These are phyloP conservation scores for Mechanitis mazaeus DNA, from an alignment of 2,888 invertebrate species.

Conservation along the genomic window DNA sequence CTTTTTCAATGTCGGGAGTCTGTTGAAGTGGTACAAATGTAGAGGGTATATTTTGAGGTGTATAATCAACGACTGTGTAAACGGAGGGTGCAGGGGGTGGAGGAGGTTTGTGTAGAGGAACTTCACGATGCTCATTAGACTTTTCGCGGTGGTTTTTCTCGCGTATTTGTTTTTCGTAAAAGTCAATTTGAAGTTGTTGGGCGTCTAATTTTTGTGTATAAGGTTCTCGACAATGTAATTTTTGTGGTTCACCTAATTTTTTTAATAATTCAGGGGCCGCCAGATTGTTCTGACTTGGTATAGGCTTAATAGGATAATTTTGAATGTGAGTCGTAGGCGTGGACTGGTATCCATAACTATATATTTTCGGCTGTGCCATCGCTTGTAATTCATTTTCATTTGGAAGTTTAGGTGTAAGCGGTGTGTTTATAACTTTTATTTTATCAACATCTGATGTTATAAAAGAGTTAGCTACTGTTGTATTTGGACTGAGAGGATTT, in stretches of 20 bases:
- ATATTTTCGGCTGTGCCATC: constrained; percentile 32
- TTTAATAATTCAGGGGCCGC: constrained; percentile 67
- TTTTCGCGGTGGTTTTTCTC: constrained; percentile 53
- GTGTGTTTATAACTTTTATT: constrained; percentile 69
- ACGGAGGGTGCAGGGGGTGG: constrained; percentile 38
- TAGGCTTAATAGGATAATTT: constrained; percentile 52
- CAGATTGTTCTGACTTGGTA: constrained; percentile 60
- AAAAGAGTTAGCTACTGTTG: constrained; percentile 40
- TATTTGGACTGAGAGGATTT: constrained; percentile 36
- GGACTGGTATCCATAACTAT: constrained; percentile 36
- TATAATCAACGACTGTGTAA: constrained; percentile 71
- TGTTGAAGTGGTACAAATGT: constrained; percentile 70
- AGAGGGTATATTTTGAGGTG: constrained; percentile 57
- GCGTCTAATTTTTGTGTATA: constrained; percentile 54
- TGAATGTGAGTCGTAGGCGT: constrained; percentile 42
- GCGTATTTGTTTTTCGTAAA: constrained; percentile 69
- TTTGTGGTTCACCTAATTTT: constrained; percentile 36
- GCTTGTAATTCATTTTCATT: constrained; percentile 35
- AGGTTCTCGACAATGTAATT: constrained; percentile 28
- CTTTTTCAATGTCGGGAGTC: constrained; percentile 71
- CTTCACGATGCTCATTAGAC: constrained; percentile 41
- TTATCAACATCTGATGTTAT: constrained; percentile 66
- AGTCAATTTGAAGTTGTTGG: constrained; percentile 66
- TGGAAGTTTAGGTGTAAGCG: constrained; percentile 77
- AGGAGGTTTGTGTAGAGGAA: constrained; percentile 33